These are phyloP conservation scores for Synergus itoensis DNA, from an alignment of 2,888 invertebrate genomes.

Conservation along the genomic window DNA sequence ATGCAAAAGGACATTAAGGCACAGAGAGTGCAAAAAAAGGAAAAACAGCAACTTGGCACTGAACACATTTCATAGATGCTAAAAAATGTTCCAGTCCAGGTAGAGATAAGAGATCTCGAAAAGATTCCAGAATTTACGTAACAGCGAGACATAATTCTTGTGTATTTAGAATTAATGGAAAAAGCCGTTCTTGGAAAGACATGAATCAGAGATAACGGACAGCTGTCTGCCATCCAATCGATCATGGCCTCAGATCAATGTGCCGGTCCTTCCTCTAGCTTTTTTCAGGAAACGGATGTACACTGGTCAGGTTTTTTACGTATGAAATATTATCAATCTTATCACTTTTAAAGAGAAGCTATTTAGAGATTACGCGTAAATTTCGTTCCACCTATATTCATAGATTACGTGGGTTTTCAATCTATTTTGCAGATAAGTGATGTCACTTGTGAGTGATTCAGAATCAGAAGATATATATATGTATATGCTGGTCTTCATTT, in stretches of 20 bases:
- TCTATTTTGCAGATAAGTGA: conserved; percentile 2
- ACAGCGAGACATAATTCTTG: neutral
- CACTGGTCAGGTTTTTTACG: neutral
- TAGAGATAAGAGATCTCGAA: neutral
- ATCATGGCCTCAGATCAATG: neutral
- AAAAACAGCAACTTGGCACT: neutral
- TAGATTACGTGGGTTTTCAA: neutral
- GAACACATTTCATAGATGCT: neutral
- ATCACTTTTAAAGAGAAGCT: neutral
- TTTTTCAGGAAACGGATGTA: neutral
- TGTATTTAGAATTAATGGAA: neutral
- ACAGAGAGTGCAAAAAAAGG: neutral
- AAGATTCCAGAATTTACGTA: neutral
- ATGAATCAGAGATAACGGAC: neutral
- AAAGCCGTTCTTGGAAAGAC: neutral
- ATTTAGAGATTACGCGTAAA: neutral
- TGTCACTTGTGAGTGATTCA: neutral
- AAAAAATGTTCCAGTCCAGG: neutral
- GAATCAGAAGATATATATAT: neutral
- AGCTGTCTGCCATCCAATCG: neutral
- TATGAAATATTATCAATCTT: neutral
- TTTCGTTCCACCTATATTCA: neutral
- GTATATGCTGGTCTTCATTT: neutral
- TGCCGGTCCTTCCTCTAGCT: neutral
- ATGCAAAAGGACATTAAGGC: neutral